Conservation (phyloP, 2,113 vertebrate species). For the Tenebrosternarchus preto region DNA sequence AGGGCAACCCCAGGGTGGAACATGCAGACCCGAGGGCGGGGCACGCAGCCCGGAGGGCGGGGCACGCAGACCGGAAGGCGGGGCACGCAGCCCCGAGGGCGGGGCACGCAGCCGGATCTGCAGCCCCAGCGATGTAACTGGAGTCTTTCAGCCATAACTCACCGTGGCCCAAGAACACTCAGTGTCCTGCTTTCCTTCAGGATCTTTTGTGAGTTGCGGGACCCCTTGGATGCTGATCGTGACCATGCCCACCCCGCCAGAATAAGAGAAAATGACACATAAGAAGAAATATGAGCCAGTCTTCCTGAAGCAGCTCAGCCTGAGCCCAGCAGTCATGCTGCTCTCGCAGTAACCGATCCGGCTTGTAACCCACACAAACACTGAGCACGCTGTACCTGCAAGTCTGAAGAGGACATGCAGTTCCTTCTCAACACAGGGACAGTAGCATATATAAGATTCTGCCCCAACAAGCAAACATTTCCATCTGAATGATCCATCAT, state of each 20-base stretch:
- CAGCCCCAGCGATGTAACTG: constrained; percentile 30
- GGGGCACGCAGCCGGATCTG: background rate
- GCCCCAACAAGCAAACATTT: constrained; percentile 59
- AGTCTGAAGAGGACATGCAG: too few relatives aligned
- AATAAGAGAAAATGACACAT: background rate
- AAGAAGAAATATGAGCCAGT: background rate
- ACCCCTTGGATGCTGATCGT: background rate
- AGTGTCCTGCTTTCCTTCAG: constrained; percentile 24
- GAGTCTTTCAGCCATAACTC: constrained; percentile 22
- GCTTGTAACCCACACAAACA: too few relatives aligned
- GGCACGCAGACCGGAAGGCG: background rate
- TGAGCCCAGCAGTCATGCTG: background rate
- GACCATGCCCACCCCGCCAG: background rate
- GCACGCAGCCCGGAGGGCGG: background rate
- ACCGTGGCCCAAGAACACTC: constrained; percentile 7
- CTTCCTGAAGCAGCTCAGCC: background rate
- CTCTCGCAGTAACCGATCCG: background rate
- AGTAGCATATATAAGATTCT: too few relatives aligned
- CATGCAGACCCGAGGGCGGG: background rate
- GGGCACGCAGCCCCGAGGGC: too few relatives aligned
- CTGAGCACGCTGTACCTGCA: too few relatives aligned
- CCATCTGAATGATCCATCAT: constrained; percentile 59
- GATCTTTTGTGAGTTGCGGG: too few relatives aligned
- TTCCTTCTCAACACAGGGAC: too few relatives aligned
- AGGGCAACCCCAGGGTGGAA: background rate